Conservation (phyloP, 2,797 vertebrate genomes). For the Neosilurus hyrtlii region DNA sequence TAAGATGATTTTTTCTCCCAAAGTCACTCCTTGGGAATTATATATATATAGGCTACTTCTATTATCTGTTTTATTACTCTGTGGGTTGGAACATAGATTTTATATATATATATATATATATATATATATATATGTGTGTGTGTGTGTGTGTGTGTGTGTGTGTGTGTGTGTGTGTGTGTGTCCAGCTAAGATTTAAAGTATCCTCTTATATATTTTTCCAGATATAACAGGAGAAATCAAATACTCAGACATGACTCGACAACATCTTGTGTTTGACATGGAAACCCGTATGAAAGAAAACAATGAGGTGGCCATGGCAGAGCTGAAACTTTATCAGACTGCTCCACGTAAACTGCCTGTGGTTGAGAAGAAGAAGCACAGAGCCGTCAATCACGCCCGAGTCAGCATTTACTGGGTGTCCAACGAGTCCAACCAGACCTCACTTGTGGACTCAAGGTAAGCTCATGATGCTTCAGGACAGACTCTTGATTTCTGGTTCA, state of each 20-base stretch:
- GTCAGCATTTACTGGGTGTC: conserved; percentile 80
- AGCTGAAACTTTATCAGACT: conserved; percentile 80
- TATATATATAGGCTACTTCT: too few species aligned
- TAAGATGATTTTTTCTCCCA: conserved; percentile 56
- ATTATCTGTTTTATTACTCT: too few species aligned
- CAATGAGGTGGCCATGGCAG: conserved; percentile 80
- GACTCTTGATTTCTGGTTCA: not conserved
- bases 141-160: too few species aligned
- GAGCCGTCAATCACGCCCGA: conserved; percentile 68
- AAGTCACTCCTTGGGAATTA: too few species aligned
- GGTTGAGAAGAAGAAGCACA: conserved; percentile 61
- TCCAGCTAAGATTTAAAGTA: not conserved
- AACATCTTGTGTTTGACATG: conserved; percentile 76
- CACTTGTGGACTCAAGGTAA: conserved; percentile 81
- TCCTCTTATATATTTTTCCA: conserved; percentile 3
- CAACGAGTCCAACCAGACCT: conserved; percentile 76
- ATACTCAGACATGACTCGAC: conserved; percentile 64
- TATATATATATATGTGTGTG: too few species aligned
- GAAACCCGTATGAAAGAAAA: conserved; percentile 75
- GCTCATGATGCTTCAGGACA: not conserved
- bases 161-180: too few species aligned
- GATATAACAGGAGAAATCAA: conserved; percentile 71
- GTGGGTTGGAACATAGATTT: too few species aligned
- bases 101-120: too few species aligned
- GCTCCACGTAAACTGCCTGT: conserved; percentile 59